phyloP scores from a whole-genome alignment of 2,113 vertebrate genomes.

The Phalacrocorax pelagicus region DNA sequence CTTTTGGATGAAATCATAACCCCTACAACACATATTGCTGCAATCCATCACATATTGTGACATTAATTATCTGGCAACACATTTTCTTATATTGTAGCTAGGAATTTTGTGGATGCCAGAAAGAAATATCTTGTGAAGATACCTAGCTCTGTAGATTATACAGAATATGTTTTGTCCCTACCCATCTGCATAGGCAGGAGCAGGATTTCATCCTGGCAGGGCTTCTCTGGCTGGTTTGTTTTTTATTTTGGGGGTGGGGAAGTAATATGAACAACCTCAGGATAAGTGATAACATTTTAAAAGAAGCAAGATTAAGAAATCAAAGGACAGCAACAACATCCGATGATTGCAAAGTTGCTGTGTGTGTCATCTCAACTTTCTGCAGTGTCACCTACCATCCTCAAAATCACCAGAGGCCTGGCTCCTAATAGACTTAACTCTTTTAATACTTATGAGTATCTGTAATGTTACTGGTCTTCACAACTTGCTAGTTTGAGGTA shows the following conservation, averaged over 20 bases:
- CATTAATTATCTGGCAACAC: not conserved
- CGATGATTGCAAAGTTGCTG: not conserved
- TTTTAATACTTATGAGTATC: too few species aligned
- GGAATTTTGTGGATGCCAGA: not conserved
- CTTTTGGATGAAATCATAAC: not conserved
- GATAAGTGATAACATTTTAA: not conserved
- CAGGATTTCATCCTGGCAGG: not conserved
- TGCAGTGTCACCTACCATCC: not conserved
- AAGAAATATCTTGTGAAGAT: not conserved
- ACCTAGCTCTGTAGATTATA: not conserved
- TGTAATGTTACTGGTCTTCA: not conserved
- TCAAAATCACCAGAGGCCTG: not conserved
- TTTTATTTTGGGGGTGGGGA: not conserved
- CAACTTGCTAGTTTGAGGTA: not conserved
- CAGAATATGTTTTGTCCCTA: not conserved
- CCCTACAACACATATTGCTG: not conserved
- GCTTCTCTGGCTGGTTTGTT: not conserved
- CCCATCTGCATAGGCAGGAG: not conserved
- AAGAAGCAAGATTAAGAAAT: not conserved
- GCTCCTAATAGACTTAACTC: not conserved
- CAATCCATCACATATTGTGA: not conserved
- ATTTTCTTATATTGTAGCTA: not conserved
- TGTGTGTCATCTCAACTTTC: not conserved
- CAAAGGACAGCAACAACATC: not conserved
- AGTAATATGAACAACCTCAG: not conserved